Conservation (phyloP, 2,888 invertebrate genomes). For the Myathropa florea region DNA sequence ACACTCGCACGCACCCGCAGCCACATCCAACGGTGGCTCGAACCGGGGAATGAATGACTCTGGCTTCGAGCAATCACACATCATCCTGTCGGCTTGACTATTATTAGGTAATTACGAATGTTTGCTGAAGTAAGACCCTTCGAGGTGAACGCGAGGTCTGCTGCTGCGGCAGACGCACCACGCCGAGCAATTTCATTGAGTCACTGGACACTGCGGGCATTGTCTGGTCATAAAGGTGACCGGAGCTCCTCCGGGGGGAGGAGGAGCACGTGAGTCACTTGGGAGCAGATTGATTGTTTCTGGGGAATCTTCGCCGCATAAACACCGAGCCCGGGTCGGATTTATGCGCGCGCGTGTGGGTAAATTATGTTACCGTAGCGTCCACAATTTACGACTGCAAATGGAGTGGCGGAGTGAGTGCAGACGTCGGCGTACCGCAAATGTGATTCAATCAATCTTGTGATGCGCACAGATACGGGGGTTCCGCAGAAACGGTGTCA, state of each 20-base stretch:
- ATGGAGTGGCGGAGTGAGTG: background rate
- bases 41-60: constrained; percentile 48
- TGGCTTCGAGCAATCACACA: constrained; percentile 69
- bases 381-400: too few species aligned
- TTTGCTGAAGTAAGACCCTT: constrained; percentile 63
- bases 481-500: background rate
- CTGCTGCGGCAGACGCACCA: constrained; percentile 4
- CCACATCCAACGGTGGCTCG: background rate
- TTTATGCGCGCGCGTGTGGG: constrained; percentile 7
- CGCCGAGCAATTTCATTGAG: constrained; percentile 33
- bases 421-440: too few species aligned
- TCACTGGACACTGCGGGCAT: constrained; percentile 18
- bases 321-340: background rate
- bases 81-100: constrained; percentile 71
- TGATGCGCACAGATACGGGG: background rate
- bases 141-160: constrained; percentile 45
- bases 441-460: background rate
- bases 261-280: constrained; percentile 20
- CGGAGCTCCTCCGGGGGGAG: background rate
- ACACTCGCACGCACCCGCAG: background rate
- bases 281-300: constrained; percentile 32
- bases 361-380: constrained; percentile 25
- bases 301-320: constrained; percentile 19
- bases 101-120: constrained; percentile 71
- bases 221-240: constrained; percentile 12